Evolutionary conservation across 2,888 invertebrate species (phyloP).

Genomic region (Prosapia bicincta): DNA sequence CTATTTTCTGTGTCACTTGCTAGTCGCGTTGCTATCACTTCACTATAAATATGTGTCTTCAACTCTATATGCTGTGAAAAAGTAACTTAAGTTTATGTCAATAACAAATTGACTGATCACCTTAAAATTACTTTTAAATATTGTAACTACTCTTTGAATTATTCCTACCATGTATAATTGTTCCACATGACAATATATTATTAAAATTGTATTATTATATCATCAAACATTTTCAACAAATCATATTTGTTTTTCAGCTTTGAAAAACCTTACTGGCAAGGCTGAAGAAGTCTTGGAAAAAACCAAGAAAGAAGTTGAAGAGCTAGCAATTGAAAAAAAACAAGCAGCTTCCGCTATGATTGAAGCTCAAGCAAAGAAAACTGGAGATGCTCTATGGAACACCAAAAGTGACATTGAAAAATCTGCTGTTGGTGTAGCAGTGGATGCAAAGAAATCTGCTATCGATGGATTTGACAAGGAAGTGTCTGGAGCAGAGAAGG

Average conservation of each 20-base stretch:
- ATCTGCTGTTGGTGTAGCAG: constrained; percentile 53
- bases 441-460: constrained; percentile 51
- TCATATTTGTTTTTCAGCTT: constrained; percentile 62
- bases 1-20: no score
- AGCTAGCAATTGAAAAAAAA: constrained; percentile 60
- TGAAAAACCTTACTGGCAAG: constrained; percentile 69
- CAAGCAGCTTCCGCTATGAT: constrained; percentile 58
- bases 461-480: constrained; percentile 55
- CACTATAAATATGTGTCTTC: no score
- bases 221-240: no score
- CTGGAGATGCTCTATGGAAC: constrained; percentile 57
- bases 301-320: constrained; percentile 68
- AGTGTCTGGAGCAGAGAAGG: constrained; percentile 49
- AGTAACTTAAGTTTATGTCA: no score
- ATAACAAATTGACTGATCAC: no score
- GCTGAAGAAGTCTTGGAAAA: constrained; percentile 66
- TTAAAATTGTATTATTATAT: no score
- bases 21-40: no score
- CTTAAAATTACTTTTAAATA: no score
- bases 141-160: no score
- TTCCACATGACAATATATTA: no score
- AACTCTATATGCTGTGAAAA: no score
- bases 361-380: constrained; percentile 61
- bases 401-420: constrained; percentile 54
- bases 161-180: no score